Evolutionary conservation across 2,113 vertebrate species (phyloP), one percentile per base, ranked within the genome.

Genomic region (Donacobius atricapilla): DNA sequence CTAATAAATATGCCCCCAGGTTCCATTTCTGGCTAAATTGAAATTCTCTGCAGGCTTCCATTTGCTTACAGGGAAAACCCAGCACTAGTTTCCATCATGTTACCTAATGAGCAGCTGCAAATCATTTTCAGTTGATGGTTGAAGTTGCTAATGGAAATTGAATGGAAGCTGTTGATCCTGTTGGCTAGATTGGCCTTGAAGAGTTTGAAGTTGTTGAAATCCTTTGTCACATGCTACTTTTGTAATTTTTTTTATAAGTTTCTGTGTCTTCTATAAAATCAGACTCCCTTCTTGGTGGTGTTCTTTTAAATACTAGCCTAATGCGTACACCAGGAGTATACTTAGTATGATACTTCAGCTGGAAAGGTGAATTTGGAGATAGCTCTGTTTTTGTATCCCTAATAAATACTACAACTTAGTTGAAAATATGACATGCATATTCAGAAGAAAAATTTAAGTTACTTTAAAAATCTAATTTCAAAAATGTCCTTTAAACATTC

Each of bases 51-150:
- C 75, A 81, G 86, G 51, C 44, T 90, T 90, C 80, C 10, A 33
- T 92, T 93, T 96, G 71, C 68, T 93, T 94, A 28, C 40, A 57
- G 51, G 64, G 68, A 86, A 83, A 90, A 83, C 8, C 68, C 75
- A 87, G 45, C n/a, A 39, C 68, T 90, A 11, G 44, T 90, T 95
- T 90, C 54, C 24, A 64, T 92, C 57, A 17, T 48, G 40, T 65
- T 86, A 80, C 80, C 64, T 91, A 39, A 66, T 93, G 42, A 81
- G 30, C 56, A 93, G 71, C 71, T 73, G 35, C 72, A 73, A n/a
- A 83, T 65, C n/a, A 54, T 71, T 95, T 87, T 83, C 65, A 82
- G 24, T 82, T 19, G 57, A 18, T 86, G 48, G 27, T 37, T 92
- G 90, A 80, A 72, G 37, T 75, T 90, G 58, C 40, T 72, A 16